Percentiles rank a stretch among this genome's conserved stretches.
Conservation (phyloP, 2,113 vertebrate species). For the Sphaerodactylus townsendi region DNA sequence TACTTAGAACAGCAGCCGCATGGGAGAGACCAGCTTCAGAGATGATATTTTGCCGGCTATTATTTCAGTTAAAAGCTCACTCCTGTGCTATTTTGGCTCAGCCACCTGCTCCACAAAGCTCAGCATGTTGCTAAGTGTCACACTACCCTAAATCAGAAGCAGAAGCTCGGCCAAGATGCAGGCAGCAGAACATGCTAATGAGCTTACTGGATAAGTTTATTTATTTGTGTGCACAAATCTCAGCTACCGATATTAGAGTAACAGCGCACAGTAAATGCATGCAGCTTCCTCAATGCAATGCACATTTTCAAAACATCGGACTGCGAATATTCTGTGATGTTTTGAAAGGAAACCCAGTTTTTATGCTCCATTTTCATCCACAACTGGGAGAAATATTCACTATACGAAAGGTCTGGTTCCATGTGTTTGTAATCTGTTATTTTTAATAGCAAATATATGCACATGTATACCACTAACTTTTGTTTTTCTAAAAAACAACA, state of each 20-base stretch:
- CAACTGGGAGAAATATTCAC: neutral
- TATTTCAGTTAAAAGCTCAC: slow-evolving; percentile 66
- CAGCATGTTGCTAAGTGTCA: slow-evolving; percentile 71
- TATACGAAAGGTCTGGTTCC: neutral
- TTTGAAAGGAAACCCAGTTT: neutral
- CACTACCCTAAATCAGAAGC: slow-evolving; percentile 70
- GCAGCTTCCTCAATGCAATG: slow-evolving; percentile 10
- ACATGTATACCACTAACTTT: no score
- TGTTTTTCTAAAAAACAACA: no score
- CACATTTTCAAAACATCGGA: neutral
- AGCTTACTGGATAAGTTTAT: slow-evolving; percentile 57
- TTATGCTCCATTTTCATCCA: neutral
- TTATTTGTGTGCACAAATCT: slow-evolving; percentile 51
- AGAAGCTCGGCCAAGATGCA: slow-evolving; percentile 64
- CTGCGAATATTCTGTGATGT: neutral
- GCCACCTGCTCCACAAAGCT: slow-evolving; percentile 69
- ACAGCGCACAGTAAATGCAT: slow-evolving; percentile 9
- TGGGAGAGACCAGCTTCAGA: slow-evolving; percentile 55
- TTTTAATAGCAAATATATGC: neutral
- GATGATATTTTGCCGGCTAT: slow-evolving; percentile 54
- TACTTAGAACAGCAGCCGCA: slow-evolving; percentile 45
- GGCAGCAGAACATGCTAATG: slow-evolving; percentile 63
- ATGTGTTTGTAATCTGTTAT: neutral
- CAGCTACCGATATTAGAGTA: slow-evolving; percentile 43
- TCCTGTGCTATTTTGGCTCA: slow-evolving; percentile 71